Evolutionary conservation across 2,113 vertebrate genomes (phyloP), one percentile per base, ranked within the genome.

Genomic region (Bothrops jararaca): DNA sequence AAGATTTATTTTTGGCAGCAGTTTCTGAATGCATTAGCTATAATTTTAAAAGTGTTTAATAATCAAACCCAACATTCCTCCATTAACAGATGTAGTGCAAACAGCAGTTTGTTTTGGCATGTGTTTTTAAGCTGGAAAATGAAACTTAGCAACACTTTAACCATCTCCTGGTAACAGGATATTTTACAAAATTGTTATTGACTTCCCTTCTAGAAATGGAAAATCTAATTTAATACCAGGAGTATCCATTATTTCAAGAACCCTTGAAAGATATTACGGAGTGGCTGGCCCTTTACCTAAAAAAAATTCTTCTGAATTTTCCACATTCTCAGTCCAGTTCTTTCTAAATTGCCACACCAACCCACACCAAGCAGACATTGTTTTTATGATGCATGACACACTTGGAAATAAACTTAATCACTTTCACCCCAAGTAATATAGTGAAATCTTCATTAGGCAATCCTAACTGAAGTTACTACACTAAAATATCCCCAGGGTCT

Each of bases 401-500:
- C 48, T 89, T 12, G 8, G 53, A 22, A 3, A n/a, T n/a, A 69
- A 89, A 54, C 64, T 80, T 89, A 89, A 87, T 85, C 52, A 15
- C 5, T 12, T 80, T 50, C 80, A 93, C 92, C 53, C 12, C 86
- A 50, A 92, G 69, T 58, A 39, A 85, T 26, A 93, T 69, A 64
- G 11, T 18, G 54, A 42, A 58, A 89, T 88, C 89, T 96, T 93
- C 15, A 69, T 96, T 95, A 95, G 94, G 90, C 12, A 60, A n/a
- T 50, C 94, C 91, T 58, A 0, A 93, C 86, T 74, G 91, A 94
- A 97, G 57, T 86, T 92, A 92, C 94, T 93, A 94, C 92, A 92
- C 54, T 93, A 93, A 92, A 96, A 52, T 93, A 80, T 94, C 95
- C 94, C 93, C 53, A 0, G 90, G 92, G 94, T 93, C 95, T 87